A percentile compares a stretch with the other conserved stretches of the same genome.
Conservation (phyloP, 2,113 vertebrate genomes). For the Nibea albiflora region DNA sequence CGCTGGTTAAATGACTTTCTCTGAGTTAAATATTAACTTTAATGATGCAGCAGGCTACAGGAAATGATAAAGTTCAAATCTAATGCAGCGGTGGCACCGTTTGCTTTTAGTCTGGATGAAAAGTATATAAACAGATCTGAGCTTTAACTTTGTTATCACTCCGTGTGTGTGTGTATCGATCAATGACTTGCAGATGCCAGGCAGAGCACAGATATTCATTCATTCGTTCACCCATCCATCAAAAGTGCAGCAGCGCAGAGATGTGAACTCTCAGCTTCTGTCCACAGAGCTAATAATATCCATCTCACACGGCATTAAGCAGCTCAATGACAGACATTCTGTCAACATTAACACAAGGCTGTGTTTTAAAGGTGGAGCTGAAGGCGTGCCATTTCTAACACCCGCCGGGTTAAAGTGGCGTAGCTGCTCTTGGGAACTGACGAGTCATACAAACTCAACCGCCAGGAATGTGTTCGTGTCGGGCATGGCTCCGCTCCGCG, state of each 20-base stretch:
- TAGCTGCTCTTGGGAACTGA: not conserved
- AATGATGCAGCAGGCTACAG: not conserved
- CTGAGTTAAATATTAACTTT: not conserved
- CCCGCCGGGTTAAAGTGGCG: not conserved
- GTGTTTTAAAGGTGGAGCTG: conserved; percentile 30
- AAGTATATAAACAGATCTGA: not conserved
- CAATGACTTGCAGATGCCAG: not conserved
- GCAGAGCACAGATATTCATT: no score
- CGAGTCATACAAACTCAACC: not conserved
- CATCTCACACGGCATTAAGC: not conserved
- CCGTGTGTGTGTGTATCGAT: not conserved
- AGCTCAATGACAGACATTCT: not conserved
- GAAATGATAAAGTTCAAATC: not conserved
- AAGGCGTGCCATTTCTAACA: conserved; percentile 21
- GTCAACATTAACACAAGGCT: not conserved
- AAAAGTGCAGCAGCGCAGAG: not conserved
- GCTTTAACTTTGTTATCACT: not conserved
- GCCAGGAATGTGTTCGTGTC: conserved; percentile 25
- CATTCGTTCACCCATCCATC: not conserved
- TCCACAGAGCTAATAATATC: not conserved
- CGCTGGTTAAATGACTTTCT: not conserved
- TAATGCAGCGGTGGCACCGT: not conserved
- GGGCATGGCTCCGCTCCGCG: not conserved
- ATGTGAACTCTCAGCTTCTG: not conserved
- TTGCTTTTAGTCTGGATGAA: not conserved